Percentiles rank a stretch among this genome's conserved stretches.
phyloP scores from a whole-genome alignment of 2,888 invertebrate species.

The Leptothorax acervorum region DNA sequence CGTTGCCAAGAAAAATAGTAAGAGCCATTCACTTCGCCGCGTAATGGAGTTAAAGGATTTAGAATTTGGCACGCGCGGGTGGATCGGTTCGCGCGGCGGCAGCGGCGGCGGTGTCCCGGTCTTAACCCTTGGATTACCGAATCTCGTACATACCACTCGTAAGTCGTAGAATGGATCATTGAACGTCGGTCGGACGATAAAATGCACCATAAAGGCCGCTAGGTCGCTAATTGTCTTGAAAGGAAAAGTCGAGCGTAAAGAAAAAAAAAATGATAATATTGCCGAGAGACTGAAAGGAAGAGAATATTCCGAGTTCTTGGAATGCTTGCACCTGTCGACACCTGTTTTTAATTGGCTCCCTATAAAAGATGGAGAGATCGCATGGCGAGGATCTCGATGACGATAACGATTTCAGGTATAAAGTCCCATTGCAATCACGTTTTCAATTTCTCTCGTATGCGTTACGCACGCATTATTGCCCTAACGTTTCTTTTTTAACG shows the following conservation, averaged over 20 bases:
- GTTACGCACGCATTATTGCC: neutral
- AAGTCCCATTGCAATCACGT: neutral
- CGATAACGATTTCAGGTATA: neutral
- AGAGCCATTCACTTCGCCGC: conserved; percentile 51
- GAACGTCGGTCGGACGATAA: conserved; percentile 31
- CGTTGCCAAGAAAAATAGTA: conserved; percentile 55
- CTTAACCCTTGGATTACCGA: conserved; percentile 37
- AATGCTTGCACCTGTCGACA: conserved; percentile 17
- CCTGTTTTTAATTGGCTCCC: conserved; percentile 27
- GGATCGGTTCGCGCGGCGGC: conserved; percentile 8
- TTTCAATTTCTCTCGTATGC: conserved; percentile 5
- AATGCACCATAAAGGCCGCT: conserved; percentile 21
- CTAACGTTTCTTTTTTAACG: neutral
- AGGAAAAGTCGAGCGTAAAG: neutral
- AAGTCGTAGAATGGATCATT: conserved; percentile 31
- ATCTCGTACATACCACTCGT: conserved; percentile 31
- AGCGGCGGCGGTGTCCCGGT: conserved; percentile 3
- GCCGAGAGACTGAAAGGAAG: neutral
- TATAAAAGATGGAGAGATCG: neutral
- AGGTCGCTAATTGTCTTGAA: conserved; percentile 23
- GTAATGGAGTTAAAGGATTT: conserved; percentile 55
- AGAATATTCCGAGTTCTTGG: conserved; percentile 12
- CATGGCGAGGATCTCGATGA: neutral
- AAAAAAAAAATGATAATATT: conserved; percentile 1
- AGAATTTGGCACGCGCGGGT: conserved; percentile 47